Conservation (phyloP, 2,888 invertebrate species). For the Polydesmus complanatus region DNA sequence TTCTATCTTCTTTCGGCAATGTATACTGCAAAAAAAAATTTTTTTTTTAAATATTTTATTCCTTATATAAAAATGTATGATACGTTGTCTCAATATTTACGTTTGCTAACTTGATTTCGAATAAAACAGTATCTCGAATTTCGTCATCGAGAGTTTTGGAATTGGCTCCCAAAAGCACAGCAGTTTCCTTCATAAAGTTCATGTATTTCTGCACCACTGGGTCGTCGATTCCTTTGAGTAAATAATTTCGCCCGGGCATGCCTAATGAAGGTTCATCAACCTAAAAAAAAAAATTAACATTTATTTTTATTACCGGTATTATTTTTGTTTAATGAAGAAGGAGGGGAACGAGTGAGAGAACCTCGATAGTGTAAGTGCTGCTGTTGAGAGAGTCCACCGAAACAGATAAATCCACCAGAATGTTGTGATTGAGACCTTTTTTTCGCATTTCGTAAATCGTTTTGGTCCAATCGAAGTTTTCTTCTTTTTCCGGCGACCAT, state of each 20-base stretch:
- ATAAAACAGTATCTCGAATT: constrained; percentile 62
- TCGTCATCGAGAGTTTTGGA: constrained; percentile 50
- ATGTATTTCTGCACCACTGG: constrained; percentile 56
- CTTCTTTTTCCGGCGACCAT: constrained; percentile 56
- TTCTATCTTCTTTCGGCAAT: constrained; percentile 70
- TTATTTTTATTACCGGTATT: no score
- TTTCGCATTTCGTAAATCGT: constrained; percentile 66
- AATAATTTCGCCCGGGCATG: constrained; percentile 61
- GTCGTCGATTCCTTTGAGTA: constrained; percentile 66
- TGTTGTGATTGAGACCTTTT: constrained; percentile 73
- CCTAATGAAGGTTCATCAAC: constrained; percentile 77
- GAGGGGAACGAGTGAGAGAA: no score
- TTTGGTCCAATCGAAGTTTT: constrained; percentile 61
- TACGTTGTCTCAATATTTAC: no score
- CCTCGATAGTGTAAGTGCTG: constrained; percentile 67
- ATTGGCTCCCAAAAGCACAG: constrained; percentile 69
- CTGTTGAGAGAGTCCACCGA: constrained; percentile 81
- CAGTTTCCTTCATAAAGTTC: constrained; percentile 54
- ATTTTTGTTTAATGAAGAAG: no score
- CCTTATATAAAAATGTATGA: no score
- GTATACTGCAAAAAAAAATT: constrained; percentile 55
- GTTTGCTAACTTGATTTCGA: constrained; percentile 81
- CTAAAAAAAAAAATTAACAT: constrained; percentile 38
- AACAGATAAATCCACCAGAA: constrained; percentile 78
- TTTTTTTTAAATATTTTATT: no score